Evolutionary conservation across 2,888 invertebrate species (phyloP).

Genomic region (Hirtodrosophila confusa): DNA sequence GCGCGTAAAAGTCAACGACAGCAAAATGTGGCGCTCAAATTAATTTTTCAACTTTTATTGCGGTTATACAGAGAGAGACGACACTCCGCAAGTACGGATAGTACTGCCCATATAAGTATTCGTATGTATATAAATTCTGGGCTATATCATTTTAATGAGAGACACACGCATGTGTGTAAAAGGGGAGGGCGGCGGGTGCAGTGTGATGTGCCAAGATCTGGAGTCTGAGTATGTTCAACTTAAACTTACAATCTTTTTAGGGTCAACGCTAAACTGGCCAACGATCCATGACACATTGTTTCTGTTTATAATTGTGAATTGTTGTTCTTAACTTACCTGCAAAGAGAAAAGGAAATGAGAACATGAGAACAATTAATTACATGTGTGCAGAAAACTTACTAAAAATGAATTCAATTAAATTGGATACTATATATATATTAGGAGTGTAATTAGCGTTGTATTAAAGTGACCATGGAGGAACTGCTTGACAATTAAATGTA

Average conservation of each 20-base stretch:
- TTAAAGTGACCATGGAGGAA: not conserved
- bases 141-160: constrained; percentile 67
- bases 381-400: not conserved
- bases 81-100: not conserved
- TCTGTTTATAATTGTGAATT: constrained; percentile 12
- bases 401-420: not conserved
- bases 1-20: constrained; percentile 79
- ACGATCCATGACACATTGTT: constrained; percentile 51
- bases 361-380: constrained; percentile 20
- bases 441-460: not conserved
- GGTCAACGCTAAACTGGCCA: constrained; percentile 16
- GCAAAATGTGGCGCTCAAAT: constrained; percentile 72
- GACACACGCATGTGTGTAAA: constrained; percentile 41
- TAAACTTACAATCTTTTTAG: constrained; percentile 60
- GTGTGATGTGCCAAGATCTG: not conserved
- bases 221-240: constrained; percentile 52
- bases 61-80: constrained; percentile 44
- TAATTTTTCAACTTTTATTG: constrained; percentile 68
- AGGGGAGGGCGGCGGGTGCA: not conserved
- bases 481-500: no score
- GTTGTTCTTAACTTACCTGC: constrained; percentile 44
- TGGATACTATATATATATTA: not conserved
- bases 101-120: constrained; percentile 26
- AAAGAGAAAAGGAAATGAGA: constrained; percentile 17
- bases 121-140: constrained; percentile 13